phyloP scores from a whole-genome alignment of 2,888 invertebrate species.

The Nowickia ferox region DNA sequence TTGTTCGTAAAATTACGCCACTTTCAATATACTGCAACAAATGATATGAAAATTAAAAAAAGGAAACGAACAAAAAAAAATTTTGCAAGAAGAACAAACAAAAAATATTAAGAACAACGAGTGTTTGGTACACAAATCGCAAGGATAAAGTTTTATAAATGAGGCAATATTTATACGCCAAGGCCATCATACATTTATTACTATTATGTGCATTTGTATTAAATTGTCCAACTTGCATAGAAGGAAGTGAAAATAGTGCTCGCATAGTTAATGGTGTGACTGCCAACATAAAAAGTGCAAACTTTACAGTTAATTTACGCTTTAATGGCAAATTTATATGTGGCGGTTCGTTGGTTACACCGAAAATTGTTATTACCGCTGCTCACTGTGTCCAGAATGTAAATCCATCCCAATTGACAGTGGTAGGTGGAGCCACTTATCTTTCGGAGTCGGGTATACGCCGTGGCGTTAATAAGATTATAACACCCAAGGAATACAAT shows the following conservation, averaged over 20 bases:
- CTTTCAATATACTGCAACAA: conserved; percentile 26
- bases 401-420: conserved; percentile 58
- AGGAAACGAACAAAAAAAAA: background rate
- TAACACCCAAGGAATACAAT: conserved; percentile 73
- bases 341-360: conserved; percentile 68
- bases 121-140: conserved; percentile 20
- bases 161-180: conserved; percentile 34
- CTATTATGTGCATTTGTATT: conserved; percentile 29
- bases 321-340: conserved; percentile 69
- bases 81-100: background rate
- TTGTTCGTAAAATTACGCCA: background rate
- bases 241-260: conserved; percentile 65
- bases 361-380: conserved; percentile 67
- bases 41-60: conserved; percentile 37
- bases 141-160: conserved; percentile 43
- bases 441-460: conserved; percentile 57
- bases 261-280: conserved; percentile 76
- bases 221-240: background rate
- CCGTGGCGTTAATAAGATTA: conserved; percentile 68
- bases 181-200: conserved; percentile 10
- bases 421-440: conserved; percentile 75
- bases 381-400: conserved; percentile 71
- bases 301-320: conserved; percentile 67
- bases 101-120: background rate
- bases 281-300: conserved; percentile 61